These are phyloP conservation scores for Dryococelus australis DNA, from an alignment of 2,888 invertebrate species.

Conservation along the genomic window DNA sequence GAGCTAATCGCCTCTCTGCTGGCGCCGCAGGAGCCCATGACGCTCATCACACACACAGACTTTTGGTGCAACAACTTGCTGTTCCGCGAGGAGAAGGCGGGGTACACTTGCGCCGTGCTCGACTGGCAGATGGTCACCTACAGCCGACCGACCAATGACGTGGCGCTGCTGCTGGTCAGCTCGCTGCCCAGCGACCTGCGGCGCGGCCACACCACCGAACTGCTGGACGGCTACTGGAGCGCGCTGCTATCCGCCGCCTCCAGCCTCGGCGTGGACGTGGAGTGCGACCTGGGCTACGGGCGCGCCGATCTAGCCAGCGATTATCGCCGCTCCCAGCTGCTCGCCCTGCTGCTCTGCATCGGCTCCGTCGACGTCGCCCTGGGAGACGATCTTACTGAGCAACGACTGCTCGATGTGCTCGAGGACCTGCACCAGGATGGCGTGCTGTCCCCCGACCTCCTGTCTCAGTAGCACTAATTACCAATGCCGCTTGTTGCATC, in stretches of 20 bases:
- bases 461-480: not conserved
- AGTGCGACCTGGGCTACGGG: constrained; percentile 63
- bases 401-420: constrained; percentile 75
- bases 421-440: constrained; percentile 76
- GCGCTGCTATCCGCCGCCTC: constrained; percentile 68
- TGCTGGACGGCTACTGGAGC: constrained; percentile 76
- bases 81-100: constrained; percentile 61
- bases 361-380: constrained; percentile 83
- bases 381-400: constrained; percentile 78
- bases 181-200: constrained; percentile 76
- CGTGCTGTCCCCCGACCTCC: constrained; percentile 59
- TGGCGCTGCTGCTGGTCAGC: constrained; percentile 75
- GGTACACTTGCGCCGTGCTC: constrained; percentile 72
- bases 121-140: constrained; percentile 89
- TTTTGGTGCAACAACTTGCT: constrained; percentile 85
- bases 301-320: constrained; percentile 64
- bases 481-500: not conserved
- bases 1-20: constrained; percentile 74
- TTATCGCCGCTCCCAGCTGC: constrained; percentile 71
- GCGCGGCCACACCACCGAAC: constrained; percentile 63
- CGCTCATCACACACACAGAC: constrained; percentile 81
- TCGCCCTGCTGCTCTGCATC: constrained; percentile 79
- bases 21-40: constrained; percentile 75
- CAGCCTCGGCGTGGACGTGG: constrained; percentile 69
- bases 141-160: constrained; percentile 78